Percentiles rank a stretch among this genome's conserved stretches.
Conservation (phyloP, 2,888 invertebrate genomes). For the Coelogynopora nodosa region DNA sequence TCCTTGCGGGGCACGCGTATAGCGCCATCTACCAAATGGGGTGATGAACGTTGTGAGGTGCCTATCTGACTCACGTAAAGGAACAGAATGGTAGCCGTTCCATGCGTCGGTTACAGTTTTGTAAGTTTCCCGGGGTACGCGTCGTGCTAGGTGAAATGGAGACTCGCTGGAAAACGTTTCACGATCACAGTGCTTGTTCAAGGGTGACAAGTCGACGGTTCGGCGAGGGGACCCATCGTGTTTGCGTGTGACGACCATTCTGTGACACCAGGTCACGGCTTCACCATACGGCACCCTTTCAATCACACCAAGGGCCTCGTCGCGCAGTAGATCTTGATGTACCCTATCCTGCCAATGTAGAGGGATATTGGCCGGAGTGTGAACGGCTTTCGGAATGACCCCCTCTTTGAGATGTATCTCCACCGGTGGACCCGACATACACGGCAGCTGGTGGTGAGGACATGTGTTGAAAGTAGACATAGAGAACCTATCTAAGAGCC, state of each 20-base stretch:
- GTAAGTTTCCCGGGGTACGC: slow-evolving; percentile 47
- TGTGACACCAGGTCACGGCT: neutral
- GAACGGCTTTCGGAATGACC: neutral
- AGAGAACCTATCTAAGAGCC: neutral
- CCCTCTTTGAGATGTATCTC: slow-evolving; percentile 2
- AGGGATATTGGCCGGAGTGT: neutral
- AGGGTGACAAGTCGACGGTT: slow-evolving; percentile 5
- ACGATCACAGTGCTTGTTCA: neutral
- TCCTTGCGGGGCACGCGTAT: slow-evolving; percentile 47
- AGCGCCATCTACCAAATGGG: slow-evolving; percentile 46
- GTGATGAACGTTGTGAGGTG: slow-evolving; percentile 47
- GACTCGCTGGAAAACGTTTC: neutral
- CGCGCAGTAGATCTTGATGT: neutral
- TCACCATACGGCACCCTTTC: slow-evolving; percentile 30
- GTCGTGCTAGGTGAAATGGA: slow-evolving; percentile 47
- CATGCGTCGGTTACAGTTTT: slow-evolving; percentile 48
- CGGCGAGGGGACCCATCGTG: neutral
- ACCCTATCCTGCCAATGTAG: neutral
- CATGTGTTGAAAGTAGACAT: slow-evolving; percentile 15
- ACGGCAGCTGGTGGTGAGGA: neutral
- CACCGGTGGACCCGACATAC: neutral
- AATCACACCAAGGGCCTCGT: neutral
- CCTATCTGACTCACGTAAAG: slow-evolving; percentile 47
- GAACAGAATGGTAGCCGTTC: slow-evolving; percentile 47
- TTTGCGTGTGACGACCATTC: slow-evolving; percentile 19